phyloP scores from a whole-genome alignment of 2,113 vertebrate genomes.

The human (Homo sapiens) region GRCh38 chr21:9787001-9787500 shows the following conservation, averaged over 20 bases:
- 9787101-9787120: background rate
- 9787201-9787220: too few species aligned
- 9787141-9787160: background rate
- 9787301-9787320: background rate
- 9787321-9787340: background rate
- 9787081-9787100: background rate
- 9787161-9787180: background rate
- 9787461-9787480: too few species aligned
- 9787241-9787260: background rate
- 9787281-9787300: rapidly evolving
- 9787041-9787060: background rate
- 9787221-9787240: background rate
- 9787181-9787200: background rate
- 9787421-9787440: too few species aligned
- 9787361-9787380: background rate
- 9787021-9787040: background rate
- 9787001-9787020: background rate
- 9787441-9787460: too few species aligned
- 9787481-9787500: too few species aligned
- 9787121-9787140: background rate
- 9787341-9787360: background rate
- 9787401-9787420: too few species aligned
- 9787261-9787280: background rate
- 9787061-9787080: background rate
- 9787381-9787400: background rate